Base-by-base conservation (phyloP, 2,888 invertebrate genomes). In the Melinaea menophilus region DNA sequence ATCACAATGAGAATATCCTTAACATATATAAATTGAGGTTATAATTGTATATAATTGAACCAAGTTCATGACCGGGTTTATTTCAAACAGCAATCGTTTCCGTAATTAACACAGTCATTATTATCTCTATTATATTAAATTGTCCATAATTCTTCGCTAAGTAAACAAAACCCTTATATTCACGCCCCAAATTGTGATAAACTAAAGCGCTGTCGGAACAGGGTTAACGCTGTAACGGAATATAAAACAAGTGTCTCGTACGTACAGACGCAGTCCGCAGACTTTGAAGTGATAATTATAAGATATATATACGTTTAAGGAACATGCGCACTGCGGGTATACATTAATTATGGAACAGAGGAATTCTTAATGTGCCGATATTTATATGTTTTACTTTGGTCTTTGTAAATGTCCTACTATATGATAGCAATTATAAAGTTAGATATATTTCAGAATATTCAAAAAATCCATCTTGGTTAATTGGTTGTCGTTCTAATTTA, bases 211-310 rank as follows among this genome's bases (percentile, higher is more conserved):
- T 62, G 48, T 48, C 31, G 46, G 62, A 69, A 66, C 60, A 64
- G 59, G 72, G 72, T 69, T 71, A 72, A 72, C 66, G 66, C 47
- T 60, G 62, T 64, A 64, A 75, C 71, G 72, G 70, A 57, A 67
- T 71, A 76, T 75, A 75, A 76, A 73, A 54, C 69, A 75, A 69
- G 59, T 68, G 56, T 63, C 58, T 35, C 67, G 56, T 65, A 65
- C 62, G 58, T 66, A 62, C 46, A 65, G 51, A 64, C 61, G 67
- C 55, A 56, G 61, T 71, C 64, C 59, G 51, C 13, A 12, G 45
- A 48, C 35, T 48, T 13, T 35, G 35, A 11, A 9, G 35, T 35
- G 22, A 48, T 48, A 35, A 58, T 5, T 4, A 56, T 11, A 3
- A 45, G 9, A 31, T 57, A 11, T 46, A 45, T 31, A 31, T 37